Evolutionary conservation across 1,140 invertebrate genomes (phyloP).

Genomic region (Micrasema longulum): DNA sequence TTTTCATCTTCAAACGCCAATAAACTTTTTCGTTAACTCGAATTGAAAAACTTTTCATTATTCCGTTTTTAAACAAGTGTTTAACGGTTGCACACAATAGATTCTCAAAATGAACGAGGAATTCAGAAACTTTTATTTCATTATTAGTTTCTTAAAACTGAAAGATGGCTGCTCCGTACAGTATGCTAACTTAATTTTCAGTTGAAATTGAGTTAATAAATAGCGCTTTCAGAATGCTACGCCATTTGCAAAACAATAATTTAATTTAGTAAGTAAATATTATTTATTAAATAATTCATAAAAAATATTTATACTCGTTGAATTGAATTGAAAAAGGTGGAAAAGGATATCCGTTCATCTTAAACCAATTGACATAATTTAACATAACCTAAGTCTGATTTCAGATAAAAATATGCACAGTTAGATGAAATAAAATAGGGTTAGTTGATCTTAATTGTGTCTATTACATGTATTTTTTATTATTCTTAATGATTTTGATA

Average conservation of each 20-base stretch:
- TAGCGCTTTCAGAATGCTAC: neutral
- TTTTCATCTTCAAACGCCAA: neutral
- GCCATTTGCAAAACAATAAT: neutral
- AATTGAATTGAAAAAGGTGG: too few relatives aligned
- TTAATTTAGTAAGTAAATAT: neutral
- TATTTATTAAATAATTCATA: neutral
- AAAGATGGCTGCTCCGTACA: too few relatives aligned
- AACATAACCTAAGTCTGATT: too few relatives aligned
- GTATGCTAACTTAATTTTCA: too few relatives aligned
- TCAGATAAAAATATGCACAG: too few relatives aligned
- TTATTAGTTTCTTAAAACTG: neutral
- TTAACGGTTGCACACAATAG: neutral
- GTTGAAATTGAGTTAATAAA: neutral
- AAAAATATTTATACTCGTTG: neutral
- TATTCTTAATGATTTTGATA: too few relatives aligned
- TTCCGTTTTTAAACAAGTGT: slow-evolving; percentile 2
- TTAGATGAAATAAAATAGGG: too few relatives aligned
- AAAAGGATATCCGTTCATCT: too few relatives aligned
- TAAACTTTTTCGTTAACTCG: neutral
- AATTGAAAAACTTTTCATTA: slow-evolving; percentile 4
- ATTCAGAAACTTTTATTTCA: slow-evolving; percentile 13
- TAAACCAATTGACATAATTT: too few relatives aligned
- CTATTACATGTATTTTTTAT: too few relatives aligned
- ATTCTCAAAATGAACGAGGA: neutral
- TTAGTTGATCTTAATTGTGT: too few relatives aligned